Conservation (phyloP, 2,797 vertebrate species). For the Rhincodon typus region DNA sequence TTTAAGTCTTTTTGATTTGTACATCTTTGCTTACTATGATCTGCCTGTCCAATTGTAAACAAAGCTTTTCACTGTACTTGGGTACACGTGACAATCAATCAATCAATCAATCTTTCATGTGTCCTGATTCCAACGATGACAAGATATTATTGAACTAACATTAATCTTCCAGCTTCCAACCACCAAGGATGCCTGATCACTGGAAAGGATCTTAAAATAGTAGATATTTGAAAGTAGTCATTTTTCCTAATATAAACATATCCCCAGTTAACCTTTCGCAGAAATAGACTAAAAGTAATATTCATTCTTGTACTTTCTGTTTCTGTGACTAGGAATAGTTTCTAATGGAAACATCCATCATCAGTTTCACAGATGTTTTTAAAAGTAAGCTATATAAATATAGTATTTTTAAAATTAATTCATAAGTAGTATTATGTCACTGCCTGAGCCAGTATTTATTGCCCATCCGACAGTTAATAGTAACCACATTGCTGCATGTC, state of each 20-base stretch:
- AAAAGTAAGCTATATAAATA: not conserved
- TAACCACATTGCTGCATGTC: no score
- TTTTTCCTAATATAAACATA: not conserved
- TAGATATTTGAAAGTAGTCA: not conserved
- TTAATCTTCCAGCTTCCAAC: not conserved
- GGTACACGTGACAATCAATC: no score
- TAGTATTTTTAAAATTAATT: no score
- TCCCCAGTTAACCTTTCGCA: not conserved
- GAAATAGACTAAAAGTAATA: not conserved
- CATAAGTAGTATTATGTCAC: no score
- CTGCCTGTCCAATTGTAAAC: no score
- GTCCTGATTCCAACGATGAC: not conserved
- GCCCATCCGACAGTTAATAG: no score
- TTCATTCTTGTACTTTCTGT: not conserved
- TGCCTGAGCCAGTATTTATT: no score
- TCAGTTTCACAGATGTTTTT: not conserved
- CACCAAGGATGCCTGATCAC: not conserved
- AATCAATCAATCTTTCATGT: not conserved
- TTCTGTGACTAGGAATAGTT: not conserved
- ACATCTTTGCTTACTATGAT: no score
- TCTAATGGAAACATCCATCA: not conserved
- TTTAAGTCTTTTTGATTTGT: no score
- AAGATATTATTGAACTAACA: not conserved
- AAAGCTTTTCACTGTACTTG: no score
- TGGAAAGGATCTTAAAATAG: not conserved